Base-by-base conservation (phyloP, 2,888 invertebrate genomes). In the Homarus gammarus region DNA sequence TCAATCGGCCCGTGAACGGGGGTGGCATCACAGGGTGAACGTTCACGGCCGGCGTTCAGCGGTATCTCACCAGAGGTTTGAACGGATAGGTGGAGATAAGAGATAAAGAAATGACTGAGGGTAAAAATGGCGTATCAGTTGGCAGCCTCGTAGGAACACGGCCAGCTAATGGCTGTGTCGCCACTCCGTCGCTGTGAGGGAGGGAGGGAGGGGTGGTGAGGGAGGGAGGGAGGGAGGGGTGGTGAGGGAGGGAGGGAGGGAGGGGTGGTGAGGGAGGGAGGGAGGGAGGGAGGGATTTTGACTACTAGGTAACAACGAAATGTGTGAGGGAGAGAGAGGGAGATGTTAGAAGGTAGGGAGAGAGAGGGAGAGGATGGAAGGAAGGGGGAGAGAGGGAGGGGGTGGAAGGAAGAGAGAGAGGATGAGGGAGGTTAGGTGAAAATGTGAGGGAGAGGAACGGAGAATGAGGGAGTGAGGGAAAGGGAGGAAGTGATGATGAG, bases 151-250 rank as follows among this genome's bases (percentile, higher is more conserved):
- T 12, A 40, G 56, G 64, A 81, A 81, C 81, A 81, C 64, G 81
- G 64, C 36, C 64, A 56, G 81, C 81, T 81, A 81, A 81, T 81
- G 81, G 81, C 64, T 31, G 81, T 81, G 81, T 81, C 81, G 81
- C 81, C 49, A 49, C 49, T n/a, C 15, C 49, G 49, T 49, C 49
- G 10, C 10, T 8, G 56, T 56, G 18, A n/a, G 56, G 56, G 22
- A 18, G 18, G 56, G 56, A 56, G 56, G 12, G 56, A 18, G 56
- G 56, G n/a, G n/a, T n/a, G n/a, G n/a, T n/a, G 51, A 15, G 31
- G 70, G 36, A 70, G 5, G 10, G 12, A 36, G 22, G 12, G 31
- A 70, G 27, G 36, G 73, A 36, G 12, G 40, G 33, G 70, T 5
- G 70, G 27, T 6, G 36, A 77, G 56, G 51, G 79, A 79, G 33